These are phyloP conservation scores for Paedocypris sp. DNA, from an alignment of 2,113 vertebrate species.

Conservation along the genomic window DNA sequence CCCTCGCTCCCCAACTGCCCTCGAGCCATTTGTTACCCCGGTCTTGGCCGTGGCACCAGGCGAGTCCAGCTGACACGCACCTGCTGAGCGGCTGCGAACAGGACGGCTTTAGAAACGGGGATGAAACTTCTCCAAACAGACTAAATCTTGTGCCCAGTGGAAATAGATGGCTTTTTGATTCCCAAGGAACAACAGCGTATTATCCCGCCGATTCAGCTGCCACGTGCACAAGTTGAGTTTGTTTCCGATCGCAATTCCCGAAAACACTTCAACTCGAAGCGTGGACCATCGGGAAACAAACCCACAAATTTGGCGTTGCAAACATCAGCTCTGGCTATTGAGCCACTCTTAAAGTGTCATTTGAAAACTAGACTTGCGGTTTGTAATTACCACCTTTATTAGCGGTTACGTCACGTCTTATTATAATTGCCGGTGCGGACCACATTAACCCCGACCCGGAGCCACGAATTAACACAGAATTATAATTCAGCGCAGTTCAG, in stretches of 20 bases:
- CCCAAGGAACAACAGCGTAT: background rate
- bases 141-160: constrained; percentile 2
- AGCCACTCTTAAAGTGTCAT: too few species aligned
- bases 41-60: constrained; percentile 23
- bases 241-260: background rate
- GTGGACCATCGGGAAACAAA: too few species aligned
- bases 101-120: constrained; percentile 31
- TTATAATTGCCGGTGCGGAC: too few species aligned
- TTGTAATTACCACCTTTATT: too few species aligned
- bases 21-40: constrained; percentile 29
- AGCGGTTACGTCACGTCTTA: too few species aligned
- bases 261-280: background rate
- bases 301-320: too few species aligned
- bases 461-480: background rate
- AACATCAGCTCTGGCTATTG: too few species aligned
- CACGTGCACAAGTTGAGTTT: background rate
- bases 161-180: constrained; percentile 15
- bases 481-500: constrained; percentile 1
- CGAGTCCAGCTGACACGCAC: constrained; percentile 40
- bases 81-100: constrained; percentile 33
- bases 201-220: background rate
- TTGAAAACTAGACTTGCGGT: too few species aligned
- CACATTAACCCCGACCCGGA: background rate
- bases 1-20: constrained; percentile 23
- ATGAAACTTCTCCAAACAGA: background rate